Evolutionary conservation across 2,113 vertebrate genomes (phyloP).

Genomic region (Plestiodon gilberti): DNA sequence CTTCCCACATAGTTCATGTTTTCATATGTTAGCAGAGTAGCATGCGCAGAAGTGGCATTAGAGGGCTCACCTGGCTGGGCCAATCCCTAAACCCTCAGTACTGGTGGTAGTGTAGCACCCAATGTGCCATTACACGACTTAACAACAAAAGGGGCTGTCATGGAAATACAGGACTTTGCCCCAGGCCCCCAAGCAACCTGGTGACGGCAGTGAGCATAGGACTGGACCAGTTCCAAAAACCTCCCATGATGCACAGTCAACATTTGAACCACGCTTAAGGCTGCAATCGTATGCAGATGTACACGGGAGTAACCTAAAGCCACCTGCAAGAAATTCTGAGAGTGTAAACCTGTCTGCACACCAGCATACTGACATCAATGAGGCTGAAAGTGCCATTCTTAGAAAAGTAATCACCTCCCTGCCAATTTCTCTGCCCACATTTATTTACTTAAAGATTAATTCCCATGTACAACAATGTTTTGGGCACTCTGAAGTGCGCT

Average conservation of each 20-base stretch:
- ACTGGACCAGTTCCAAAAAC: background rate
- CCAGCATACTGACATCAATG: background rate
- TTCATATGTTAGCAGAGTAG: background rate
- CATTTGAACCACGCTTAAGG: background rate
- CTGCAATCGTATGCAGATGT: background rate
- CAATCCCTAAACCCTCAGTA: too few relatives aligned
- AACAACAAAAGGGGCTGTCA: too few relatives aligned
- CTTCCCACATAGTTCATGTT: background rate
- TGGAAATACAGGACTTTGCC: too few relatives aligned
- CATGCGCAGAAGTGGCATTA: too few relatives aligned
- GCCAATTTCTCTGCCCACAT: background rate
- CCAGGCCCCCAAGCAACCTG: too few relatives aligned
- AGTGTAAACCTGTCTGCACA: background rate
- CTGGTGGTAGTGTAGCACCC: too few relatives aligned
- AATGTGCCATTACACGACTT: too few relatives aligned
- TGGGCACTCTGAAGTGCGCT: background rate
- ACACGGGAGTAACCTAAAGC: background rate
- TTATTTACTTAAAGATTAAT: constrained; percentile 10
- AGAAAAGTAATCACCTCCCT: background rate
- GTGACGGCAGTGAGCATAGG: background rate
- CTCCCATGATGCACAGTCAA: background rate
- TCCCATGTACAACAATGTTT: background rate
- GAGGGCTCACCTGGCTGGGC: too few relatives aligned
- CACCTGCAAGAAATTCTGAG: too few relatives aligned
- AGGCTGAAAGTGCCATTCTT: background rate